phyloP scores from a whole-genome alignment of 35 echinoderm and acorn worm species.

The Eucidaris tribuloides region DNA sequence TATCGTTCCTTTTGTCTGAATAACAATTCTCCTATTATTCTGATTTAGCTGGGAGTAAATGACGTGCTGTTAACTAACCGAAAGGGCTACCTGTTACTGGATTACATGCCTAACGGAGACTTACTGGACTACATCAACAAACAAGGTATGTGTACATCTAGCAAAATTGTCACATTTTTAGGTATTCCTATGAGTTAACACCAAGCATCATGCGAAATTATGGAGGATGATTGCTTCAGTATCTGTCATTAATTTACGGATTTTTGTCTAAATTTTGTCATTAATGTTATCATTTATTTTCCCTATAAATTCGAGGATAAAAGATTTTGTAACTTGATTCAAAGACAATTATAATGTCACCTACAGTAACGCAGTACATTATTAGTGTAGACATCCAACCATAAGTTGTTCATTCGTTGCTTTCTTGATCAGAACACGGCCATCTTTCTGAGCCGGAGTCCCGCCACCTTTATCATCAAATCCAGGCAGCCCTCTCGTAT shows the following conservation, averaged over 20 bases:
- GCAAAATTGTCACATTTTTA: background rate
- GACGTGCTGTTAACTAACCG: slow-evolving; percentile 75
- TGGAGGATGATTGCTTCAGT: background rate
- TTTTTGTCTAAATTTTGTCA: too few species aligned
- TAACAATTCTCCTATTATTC: background rate
- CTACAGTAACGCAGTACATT: too few species aligned
- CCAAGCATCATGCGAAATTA: background rate
- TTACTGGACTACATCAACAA: slow-evolving; percentile 78
- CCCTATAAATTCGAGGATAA: background rate
- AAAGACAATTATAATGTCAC: too few species aligned
- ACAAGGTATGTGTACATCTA: slow-evolving; percentile 36
- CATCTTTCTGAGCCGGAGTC: slow-evolving; percentile 85
- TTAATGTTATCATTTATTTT: background rate
- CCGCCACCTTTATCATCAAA: slow-evolving; percentile 75
- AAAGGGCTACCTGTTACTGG: slow-evolving; percentile 70
- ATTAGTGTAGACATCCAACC: background rate
- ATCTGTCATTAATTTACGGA: background rate
- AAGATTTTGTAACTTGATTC: background rate
- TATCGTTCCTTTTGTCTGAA: background rate
- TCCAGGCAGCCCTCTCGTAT: slow-evolving; percentile 73
- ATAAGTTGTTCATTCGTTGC: too few species aligned
- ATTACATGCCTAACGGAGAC: slow-evolving; percentile 73
- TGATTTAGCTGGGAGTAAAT: slow-evolving; percentile 42
- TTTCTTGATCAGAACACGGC: slow-evolving; percentile 14
- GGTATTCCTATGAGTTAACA: background rate